phyloP scores from a whole-genome alignment of 2,888 invertebrate species.

The Fragum sueziense region DNA sequence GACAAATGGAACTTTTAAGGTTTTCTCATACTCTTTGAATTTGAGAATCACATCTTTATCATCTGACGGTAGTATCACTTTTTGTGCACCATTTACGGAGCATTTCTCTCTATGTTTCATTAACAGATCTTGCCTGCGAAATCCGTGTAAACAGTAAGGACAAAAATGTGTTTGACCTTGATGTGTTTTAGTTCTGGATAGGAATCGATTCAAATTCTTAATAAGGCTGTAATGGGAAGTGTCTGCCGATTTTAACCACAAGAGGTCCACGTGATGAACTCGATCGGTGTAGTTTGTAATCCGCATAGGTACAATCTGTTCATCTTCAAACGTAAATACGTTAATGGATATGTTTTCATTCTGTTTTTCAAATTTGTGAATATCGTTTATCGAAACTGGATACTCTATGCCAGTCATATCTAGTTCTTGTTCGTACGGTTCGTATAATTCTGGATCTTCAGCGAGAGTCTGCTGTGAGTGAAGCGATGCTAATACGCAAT shows the following conservation, averaged over 20 bases:
- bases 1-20: slow-evolving; percentile 39
- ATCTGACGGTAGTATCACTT: slow-evolving; percentile 23
- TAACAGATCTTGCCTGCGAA: slow-evolving; percentile 17
- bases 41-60: slow-evolving; percentile 24
- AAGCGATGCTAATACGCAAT: slow-evolving; percentile 44
- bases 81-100: slow-evolving; percentile 37
- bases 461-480: slow-evolving; percentile 29
- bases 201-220: slow-evolving; percentile 49
- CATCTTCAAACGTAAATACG: slow-evolving; percentile 53
- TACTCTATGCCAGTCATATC: slow-evolving; percentile 44
- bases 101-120: slow-evolving; percentile 34
- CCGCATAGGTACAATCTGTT: slow-evolving; percentile 40
- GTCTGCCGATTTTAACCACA: slow-evolving; percentile 40
- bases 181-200: slow-evolving; percentile 36
- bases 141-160: slow-evolving; percentile 38
- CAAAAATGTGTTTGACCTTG: slow-evolving; percentile 26
- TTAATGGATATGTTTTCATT: slow-evolving; percentile 45
- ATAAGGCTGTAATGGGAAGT: slow-evolving; percentile 54
- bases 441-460: slow-evolving; percentile 33
- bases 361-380: slow-evolving; percentile 35
- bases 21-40: slow-evolving; percentile 50
- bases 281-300: slow-evolving; percentile 29
- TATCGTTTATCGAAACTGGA: slow-evolving; percentile 40
- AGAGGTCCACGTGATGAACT: slow-evolving; percentile 46
- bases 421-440: slow-evolving; percentile 32